phyloP scores from a whole-genome alignment of 2,113 vertebrate species.

The Elephas maximus region DNA sequence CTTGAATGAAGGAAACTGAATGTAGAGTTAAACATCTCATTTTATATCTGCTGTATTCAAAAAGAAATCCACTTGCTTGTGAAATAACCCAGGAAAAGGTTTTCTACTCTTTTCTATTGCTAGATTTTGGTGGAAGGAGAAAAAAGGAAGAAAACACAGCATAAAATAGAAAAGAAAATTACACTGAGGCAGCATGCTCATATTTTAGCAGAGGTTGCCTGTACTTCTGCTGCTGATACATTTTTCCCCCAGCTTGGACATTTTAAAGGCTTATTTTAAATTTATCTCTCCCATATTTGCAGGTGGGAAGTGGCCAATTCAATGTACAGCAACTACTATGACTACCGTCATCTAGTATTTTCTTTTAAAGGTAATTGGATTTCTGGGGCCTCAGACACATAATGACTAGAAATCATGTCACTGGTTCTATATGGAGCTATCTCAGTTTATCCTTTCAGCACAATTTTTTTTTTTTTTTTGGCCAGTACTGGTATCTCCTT shows the following conservation, averaged over 20 bases:
- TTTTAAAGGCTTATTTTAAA: conserved; percentile 65
- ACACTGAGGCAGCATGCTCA: neutral
- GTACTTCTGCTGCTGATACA: neutral
- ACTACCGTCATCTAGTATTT: conserved; percentile 48
- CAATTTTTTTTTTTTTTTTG: neutral
- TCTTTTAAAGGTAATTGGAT: conserved; percentile 63
- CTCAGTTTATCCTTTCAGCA: neutral
- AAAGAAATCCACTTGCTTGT: conserved; percentile 62
- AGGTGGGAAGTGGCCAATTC: conserved; percentile 28
- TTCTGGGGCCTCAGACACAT: conserved; percentile 11
- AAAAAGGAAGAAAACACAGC: conserved; percentile 54
- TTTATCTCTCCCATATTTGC: conserved; percentile 53
- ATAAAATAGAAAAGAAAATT: conserved; percentile 41
- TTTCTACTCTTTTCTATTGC: neutral
- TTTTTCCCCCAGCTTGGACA: neutral
- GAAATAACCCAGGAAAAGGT: neutral
- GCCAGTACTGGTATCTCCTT: neutral
- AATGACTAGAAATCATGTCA: conserved; percentile 47
- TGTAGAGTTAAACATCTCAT: neutral
- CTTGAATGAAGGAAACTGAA: neutral
- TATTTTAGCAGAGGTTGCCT: conserved; percentile 52
- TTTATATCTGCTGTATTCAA: neutral
- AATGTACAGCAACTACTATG: neutral
- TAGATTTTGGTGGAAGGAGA: conserved; percentile 40
- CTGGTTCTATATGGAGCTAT: neutral